Evolutionary conservation across 2,113 vertebrate genomes (phyloP).

Genomic region (Tinamus guttatus): DNA sequence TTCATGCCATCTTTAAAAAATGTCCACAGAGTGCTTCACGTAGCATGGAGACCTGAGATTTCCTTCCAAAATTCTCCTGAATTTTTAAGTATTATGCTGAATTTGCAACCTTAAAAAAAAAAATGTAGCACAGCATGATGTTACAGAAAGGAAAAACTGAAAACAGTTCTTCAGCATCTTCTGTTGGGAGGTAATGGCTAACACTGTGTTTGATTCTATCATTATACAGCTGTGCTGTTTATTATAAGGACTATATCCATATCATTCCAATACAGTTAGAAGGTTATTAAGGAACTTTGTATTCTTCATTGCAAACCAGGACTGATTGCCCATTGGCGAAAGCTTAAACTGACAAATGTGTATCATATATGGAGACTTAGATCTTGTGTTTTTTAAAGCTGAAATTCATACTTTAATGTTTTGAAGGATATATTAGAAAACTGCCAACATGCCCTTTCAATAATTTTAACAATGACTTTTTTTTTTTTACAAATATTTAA

Average conservation of each 20-base stretch:
- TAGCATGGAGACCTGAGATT: background rate
- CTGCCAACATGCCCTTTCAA: background rate
- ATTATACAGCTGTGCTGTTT: background rate
- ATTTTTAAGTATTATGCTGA: background rate
- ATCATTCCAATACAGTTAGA: background rate
- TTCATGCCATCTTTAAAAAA: background rate
- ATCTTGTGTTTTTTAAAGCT: background rate
- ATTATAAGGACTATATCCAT: background rate
- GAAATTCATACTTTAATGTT: background rate
- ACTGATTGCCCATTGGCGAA: slow-evolving; percentile 3
- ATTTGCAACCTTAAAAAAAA: background rate
- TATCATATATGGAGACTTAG: background rate
- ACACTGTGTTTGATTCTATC: background rate
- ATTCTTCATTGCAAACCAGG: background rate
- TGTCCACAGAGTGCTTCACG: background rate
- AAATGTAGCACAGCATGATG: background rate
- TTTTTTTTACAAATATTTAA: slow-evolving; percentile 14
- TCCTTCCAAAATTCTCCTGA: background rate
- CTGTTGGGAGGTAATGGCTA: background rate
- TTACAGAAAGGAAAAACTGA: background rate
- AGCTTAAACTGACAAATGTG: background rate
- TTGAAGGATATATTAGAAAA: background rate
- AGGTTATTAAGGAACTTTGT: background rate
- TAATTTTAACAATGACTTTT: background rate
- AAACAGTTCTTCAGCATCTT: background rate